Evolutionary conservation across 35 echinoderm and acorn worm species (phyloP).

Genomic region (Heliocidaris tuberculata): DNA sequence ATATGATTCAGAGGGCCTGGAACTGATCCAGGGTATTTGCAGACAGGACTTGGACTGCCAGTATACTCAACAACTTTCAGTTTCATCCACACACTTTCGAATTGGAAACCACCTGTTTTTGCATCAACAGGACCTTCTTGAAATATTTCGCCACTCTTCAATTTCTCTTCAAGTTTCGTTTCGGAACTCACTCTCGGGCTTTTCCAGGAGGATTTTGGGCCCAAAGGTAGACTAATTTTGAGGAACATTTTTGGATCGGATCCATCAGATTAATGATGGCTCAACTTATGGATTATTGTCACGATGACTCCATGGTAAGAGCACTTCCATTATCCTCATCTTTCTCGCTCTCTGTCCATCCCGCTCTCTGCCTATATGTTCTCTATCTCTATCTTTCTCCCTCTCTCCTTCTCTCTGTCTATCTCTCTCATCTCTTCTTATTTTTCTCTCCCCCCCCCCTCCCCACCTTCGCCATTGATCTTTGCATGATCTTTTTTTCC

Average conservation of each 20-base stretch:
- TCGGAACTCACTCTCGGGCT: too few relatives aligned
- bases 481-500: too few relatives aligned
- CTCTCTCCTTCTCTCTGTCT: not conserved
- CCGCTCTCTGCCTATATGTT: not conserved
- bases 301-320: not conserved
- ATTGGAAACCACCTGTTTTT: not conserved
- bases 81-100: not conserved
- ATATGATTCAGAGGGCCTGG: not conserved
- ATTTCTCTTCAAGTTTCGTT: too few relatives aligned
- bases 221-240: not conserved
- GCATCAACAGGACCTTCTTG: not conserved
- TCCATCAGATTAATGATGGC: not conserved
- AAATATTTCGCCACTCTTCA: not conserved
- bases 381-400: not conserved
- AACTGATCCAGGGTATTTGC: not conserved
- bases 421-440: not conserved
- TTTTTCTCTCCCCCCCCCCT: not conserved
- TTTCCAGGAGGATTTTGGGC: too few relatives aligned
- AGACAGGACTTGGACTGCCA: not conserved
- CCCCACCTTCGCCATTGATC: not conserved
- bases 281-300: not conserved
- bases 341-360: too few relatives aligned
- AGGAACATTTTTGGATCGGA: not conserved
- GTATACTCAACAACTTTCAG: not conserved
- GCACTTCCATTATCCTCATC: not conserved